phyloP scores from a whole-genome alignment of 2,113 vertebrate species.

The Vulpes vulpes region DNA sequence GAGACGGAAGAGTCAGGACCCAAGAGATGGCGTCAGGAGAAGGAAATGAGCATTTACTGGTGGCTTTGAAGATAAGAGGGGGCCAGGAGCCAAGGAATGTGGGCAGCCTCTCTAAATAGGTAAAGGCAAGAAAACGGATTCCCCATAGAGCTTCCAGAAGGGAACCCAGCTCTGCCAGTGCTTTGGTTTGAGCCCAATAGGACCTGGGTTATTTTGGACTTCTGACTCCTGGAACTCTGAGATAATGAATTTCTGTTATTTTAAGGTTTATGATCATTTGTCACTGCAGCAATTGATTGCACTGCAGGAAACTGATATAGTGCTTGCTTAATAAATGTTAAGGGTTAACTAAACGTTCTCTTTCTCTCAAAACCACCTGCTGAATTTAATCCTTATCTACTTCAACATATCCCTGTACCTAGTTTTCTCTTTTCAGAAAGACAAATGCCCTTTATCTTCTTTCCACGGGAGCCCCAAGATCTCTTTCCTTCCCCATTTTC shows the following conservation, averaged over 20 bases:
- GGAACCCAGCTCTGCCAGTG: background rate
- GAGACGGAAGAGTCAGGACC: background rate
- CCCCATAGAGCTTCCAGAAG: background rate
- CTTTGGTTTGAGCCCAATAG: background rate
- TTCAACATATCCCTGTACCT: background rate
- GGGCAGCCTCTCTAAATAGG: background rate
- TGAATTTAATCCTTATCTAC: background rate
- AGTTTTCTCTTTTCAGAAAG: background rate
- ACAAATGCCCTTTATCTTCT: background rate
- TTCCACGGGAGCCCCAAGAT: background rate
- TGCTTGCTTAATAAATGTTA: background rate
- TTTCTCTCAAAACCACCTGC: background rate
- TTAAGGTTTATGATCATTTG: background rate
- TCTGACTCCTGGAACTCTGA: background rate
- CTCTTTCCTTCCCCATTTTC: background rate
- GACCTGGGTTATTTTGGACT: background rate
- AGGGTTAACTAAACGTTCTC: background rate
- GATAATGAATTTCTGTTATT: background rate
- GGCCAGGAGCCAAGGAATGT: rapidly evolving
- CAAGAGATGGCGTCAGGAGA: background rate
- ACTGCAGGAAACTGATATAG: background rate
- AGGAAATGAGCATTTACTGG: background rate
- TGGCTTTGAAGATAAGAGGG: background rate
- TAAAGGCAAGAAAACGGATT: background rate
- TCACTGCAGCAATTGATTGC: background rate